These are phyloP conservation scores for Diploscapter pachys DNA, from an alignment of 1,140 invertebrate species.

Conservation along the genomic window DNA sequence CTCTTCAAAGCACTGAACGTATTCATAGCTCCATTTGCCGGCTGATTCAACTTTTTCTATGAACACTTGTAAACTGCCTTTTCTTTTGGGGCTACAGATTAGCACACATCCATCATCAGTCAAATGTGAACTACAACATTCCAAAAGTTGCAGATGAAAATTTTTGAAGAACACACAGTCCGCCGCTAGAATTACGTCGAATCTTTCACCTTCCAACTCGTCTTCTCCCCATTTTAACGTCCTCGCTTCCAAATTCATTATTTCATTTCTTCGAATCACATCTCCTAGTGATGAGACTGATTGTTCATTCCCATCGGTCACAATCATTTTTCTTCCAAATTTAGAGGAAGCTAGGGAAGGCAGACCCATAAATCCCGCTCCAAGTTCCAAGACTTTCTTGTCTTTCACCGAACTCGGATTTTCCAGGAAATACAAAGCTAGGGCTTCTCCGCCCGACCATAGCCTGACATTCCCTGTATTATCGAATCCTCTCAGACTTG, in stretches of 20 bases:
- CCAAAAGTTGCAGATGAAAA: slow-evolving; percentile 15
- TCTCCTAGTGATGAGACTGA: background rate
- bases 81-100: slow-evolving; percentile 20
- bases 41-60: background rate
- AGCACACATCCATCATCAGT: slow-evolving; percentile 2
- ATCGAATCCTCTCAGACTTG: slow-evolving; percentile 17
- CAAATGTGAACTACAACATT: slow-evolving; percentile 3
- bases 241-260: slow-evolving; percentile 4
- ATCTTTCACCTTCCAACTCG: background rate
- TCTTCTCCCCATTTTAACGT: slow-evolving; percentile 6
- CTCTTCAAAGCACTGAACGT: too few relatives aligned
- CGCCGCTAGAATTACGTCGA: slow-evolving; percentile 28
- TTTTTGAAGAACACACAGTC: slow-evolving; percentile 30
- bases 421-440: slow-evolving; percentile 6
- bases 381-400: slow-evolving; percentile 15
- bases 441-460: slow-evolving; percentile 32
- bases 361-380: slow-evolving; percentile 24
- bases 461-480: slow-evolving; percentile 30
- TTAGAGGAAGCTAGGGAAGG: slow-evolving; percentile 5
- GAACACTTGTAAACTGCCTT: slow-evolving; percentile 23
- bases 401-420: background rate
- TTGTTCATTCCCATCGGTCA: slow-evolving; percentile 28
- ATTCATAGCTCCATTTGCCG: too few relatives aligned
- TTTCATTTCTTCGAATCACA: slow-evolving; percentile 2
- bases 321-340: background rate